A percentile compares a stretch with the other conserved stretches of the same genome.
Conservation (phyloP, 2,888 invertebrate genomes). For the Scaptomyza cyrtandrae region DNA sequence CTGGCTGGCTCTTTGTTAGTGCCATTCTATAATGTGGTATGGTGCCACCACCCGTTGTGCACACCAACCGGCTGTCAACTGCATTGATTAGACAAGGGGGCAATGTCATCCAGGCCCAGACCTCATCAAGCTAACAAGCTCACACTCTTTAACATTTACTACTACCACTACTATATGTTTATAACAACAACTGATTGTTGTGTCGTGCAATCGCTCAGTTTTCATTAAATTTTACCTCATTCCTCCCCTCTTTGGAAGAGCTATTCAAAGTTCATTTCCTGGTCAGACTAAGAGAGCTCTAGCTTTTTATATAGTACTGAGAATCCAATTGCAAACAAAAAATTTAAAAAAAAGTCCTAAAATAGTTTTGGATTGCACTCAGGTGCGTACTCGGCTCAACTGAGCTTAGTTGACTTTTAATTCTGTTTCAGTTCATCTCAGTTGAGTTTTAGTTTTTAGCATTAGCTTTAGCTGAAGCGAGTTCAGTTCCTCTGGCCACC, state of each 20-base stretch:
- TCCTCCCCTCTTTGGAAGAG: background rate
- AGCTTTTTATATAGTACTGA: slow-evolving; percentile 33
- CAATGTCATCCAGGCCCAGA: slow-evolving; percentile 16
- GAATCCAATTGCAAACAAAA: slow-evolving; percentile 71
- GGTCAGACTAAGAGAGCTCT: slow-evolving; percentile 20
- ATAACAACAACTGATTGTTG: slow-evolving; percentile 2
- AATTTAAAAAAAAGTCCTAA: slow-evolving; percentile 61
- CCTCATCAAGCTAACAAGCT: slow-evolving; percentile 35
- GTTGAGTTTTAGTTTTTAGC: slow-evolving; percentile 30
- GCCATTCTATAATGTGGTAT: background rate
- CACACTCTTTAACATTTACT: slow-evolving; percentile 9
- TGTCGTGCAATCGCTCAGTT: slow-evolving; percentile 26
- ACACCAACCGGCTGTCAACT: slow-evolving; percentile 44
- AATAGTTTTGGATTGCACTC: slow-evolving; percentile 53
- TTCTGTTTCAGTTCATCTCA: background rate
- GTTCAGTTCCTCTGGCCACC: slow-evolving; percentile 48
- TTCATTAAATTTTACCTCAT: slow-evolving; percentile 42
- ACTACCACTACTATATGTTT: too few relatives aligned
- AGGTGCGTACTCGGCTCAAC: slow-evolving; percentile 19
- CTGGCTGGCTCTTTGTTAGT: background rate
- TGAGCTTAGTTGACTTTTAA: slow-evolving; percentile 14
- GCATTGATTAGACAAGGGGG: slow-evolving; percentile 39
- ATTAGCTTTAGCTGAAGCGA: background rate
- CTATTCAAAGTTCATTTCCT: slow-evolving; percentile 47
- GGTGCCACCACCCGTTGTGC: slow-evolving; percentile 38